These are phyloP conservation scores for Liparis tanakae DNA, from an alignment of 2,797 vertebrate species.

Conservation along the genomic window DNA sequence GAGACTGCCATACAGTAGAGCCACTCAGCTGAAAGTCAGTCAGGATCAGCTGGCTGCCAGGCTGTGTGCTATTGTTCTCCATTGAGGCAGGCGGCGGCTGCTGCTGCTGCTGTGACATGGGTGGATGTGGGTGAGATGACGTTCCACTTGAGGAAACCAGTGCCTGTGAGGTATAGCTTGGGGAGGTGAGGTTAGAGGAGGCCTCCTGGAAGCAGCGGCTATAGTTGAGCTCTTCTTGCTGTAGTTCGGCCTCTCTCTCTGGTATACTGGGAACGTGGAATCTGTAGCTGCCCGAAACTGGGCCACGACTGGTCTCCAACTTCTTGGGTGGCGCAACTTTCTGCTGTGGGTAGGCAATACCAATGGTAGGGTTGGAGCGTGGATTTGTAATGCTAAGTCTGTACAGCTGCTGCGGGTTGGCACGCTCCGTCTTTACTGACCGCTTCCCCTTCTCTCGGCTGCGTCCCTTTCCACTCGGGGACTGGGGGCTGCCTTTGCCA, in stretches of 20 bases:
- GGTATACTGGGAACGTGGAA: constrained; percentile 88
- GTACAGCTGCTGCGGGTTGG: constrained; percentile 90
- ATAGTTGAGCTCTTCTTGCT: constrained; percentile 87
- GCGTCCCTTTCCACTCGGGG: constrained; percentile 85
- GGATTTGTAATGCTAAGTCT: constrained; percentile 87
- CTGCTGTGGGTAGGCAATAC: constrained; percentile 90
- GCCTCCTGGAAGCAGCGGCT: constrained; percentile 88
- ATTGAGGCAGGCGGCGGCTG: constrained; percentile 80
- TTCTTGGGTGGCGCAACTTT: constrained; percentile 90
- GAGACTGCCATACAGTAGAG: constrained; percentile 86
- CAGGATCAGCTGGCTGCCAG: constrained; percentile 85
- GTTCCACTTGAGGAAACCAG: constrained; percentile 77
- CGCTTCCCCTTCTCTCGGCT: constrained; percentile 85
- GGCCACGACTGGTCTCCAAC: constrained; percentile 79
- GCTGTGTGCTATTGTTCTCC: constrained; percentile 78
- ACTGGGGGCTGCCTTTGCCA: constrained; percentile 85
- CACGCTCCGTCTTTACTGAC: constrained; percentile 84
- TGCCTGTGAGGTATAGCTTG: constrained; percentile 93
- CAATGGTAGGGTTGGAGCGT: constrained; percentile 88
- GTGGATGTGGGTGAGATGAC: constrained; percentile 72
- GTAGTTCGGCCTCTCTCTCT: constrained; percentile 85
- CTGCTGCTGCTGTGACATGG: constrained; percentile 75
- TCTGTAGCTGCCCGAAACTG: constrained; percentile 84
- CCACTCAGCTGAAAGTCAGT: constrained; percentile 87
- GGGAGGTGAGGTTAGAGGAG: constrained; percentile 85